Evolutionary conservation across 2,113 vertebrate genomes (phyloP).

Genomic region (Pseudois nayaur): DNA sequence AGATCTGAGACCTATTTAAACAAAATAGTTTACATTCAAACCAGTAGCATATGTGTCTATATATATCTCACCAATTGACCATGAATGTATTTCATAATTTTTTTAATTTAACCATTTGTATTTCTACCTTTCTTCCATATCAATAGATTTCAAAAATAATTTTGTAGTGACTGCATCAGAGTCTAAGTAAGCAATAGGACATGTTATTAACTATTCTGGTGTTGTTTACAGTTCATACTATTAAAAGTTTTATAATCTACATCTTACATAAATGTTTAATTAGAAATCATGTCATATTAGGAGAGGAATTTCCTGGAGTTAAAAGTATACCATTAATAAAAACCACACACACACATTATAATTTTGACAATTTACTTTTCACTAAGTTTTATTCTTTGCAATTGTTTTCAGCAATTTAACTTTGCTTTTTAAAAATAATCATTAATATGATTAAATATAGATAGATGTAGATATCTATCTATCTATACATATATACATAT

Average conservation of each 20-base stretch:
- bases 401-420: not conserved
- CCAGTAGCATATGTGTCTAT: not conserved
- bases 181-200: not conserved
- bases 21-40: not conserved
- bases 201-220: not conserved
- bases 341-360: not conserved
- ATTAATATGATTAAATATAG: not conserved
- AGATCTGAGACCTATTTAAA: not conserved
- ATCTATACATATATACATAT: not conserved
- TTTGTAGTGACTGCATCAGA: not conserved
- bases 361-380: not conserved
- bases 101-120: not conserved
- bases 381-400: not conserved
- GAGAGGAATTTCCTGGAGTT: not conserved
- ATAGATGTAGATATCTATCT: not conserved
- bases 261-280: not conserved
- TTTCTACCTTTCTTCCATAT: not conserved
- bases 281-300: not conserved
- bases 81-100: not conserved
- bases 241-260: not conserved
- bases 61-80: not conserved
- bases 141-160: not conserved
- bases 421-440: not conserved
- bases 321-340: not conserved
- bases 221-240: not conserved